A percentile compares a stretch with the other conserved stretches of the same genome.
Evolutionary conservation across 2,113 vertebrate species (phyloP).

Genomic region (Colius striatus): DNA sequence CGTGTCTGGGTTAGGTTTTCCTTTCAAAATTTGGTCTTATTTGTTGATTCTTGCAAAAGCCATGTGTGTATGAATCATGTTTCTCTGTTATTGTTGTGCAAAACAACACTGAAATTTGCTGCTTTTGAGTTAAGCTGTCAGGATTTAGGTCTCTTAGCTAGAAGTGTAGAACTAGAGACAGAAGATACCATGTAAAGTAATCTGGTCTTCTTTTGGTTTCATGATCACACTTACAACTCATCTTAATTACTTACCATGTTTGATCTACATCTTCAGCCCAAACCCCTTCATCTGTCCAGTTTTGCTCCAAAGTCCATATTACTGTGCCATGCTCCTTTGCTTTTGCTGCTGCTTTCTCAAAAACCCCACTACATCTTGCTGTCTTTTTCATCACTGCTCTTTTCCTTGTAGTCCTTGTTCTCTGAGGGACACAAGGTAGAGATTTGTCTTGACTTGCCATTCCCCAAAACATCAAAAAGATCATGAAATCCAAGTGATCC

Average conservation of each 20-base stretch:
- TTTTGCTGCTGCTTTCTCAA: background rate
- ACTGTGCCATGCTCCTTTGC: background rate
- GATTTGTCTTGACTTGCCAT: background rate
- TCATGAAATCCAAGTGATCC: background rate
- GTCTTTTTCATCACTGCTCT: background rate
- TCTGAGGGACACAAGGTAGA: background rate
- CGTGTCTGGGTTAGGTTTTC: conserved; percentile 3
- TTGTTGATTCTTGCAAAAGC: conserved; percentile 49
- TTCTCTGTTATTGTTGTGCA: background rate
- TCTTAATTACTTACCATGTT: background rate
- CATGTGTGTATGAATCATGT: background rate
- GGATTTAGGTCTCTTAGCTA: background rate
- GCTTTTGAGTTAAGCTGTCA: background rate
- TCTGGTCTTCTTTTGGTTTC: background rate
- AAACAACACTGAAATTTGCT: background rate
- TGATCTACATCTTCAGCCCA: background rate
- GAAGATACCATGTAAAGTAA: background rate
- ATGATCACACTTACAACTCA: background rate
- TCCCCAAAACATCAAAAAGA: background rate
- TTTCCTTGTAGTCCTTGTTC: background rate
- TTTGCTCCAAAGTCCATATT: background rate
- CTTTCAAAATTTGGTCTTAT: conserved; percentile 3
- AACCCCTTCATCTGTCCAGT: background rate
- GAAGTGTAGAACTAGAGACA: background rate
- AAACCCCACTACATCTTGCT: rapidly evolving